Conservation (phyloP, 2,113 vertebrate species). For the Cervus canadensis region DNA sequence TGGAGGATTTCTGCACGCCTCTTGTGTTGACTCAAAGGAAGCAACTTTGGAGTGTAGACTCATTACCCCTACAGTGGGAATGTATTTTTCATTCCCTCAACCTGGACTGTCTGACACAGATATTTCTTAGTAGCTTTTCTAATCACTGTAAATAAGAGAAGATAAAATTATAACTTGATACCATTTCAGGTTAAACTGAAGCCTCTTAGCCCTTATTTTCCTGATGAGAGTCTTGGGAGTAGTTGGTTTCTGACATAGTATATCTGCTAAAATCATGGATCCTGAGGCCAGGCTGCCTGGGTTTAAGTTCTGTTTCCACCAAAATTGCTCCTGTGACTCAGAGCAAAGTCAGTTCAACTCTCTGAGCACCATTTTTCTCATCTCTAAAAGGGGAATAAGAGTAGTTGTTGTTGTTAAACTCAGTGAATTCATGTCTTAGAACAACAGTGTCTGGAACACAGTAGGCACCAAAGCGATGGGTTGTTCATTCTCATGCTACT, state of each 20-base stretch:
- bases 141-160: neutral
- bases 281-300: neutral
- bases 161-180: neutral
- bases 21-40: neutral
- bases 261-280: neutral
- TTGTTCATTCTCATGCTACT: neutral
- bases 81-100: neutral
- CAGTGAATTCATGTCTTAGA: neutral
- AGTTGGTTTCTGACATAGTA: no score
- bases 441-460: neutral
- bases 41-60: neutral
- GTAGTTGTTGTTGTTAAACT: neutral
- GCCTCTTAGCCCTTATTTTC: neutral
- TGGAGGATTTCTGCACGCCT: rapidly evolving
- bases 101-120: neutral
- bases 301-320: neutral
- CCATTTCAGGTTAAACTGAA: neutral
- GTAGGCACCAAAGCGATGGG: neutral
- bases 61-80: neutral
- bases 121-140: rapidly evolving
- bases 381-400: neutral
- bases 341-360: neutral
- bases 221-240: neutral
- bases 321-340: neutral
- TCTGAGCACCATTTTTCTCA: neutral